phyloP scores from a whole-genome alignment of 2,113 vertebrate species.

The Agapornis roseicollis region DNA sequence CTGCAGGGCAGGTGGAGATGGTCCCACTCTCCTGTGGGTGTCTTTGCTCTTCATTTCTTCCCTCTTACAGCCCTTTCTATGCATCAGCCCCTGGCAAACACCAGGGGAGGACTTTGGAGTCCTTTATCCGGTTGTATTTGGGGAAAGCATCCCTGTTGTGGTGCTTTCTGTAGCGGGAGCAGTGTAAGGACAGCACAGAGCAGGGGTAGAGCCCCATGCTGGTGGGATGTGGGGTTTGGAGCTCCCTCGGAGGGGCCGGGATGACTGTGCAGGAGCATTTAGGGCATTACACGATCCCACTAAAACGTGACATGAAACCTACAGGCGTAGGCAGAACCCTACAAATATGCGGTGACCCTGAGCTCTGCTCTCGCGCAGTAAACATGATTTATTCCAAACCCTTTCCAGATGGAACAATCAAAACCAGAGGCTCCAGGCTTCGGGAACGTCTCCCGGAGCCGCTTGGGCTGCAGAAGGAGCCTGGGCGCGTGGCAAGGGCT shows the following conservation, averaged over 20 bases:
- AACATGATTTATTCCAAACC: constrained; percentile 67
- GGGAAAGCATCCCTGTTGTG: neutral
- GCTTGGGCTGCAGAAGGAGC: neutral
- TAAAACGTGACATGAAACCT: constrained; percentile 59
- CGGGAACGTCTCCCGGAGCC: neutral
- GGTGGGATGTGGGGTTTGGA: neutral
- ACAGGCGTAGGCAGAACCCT: constrained; percentile 60
- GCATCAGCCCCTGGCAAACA: neutral
- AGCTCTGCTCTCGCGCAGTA: constrained; percentile 55
- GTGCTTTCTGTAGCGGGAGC: neutral
- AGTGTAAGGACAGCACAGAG: fast-evolving
- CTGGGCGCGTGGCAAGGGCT: neutral
- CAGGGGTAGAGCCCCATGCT: fast-evolving
- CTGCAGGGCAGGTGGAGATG: neutral
- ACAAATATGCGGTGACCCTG: constrained; percentile 65
- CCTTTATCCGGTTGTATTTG: neutral
- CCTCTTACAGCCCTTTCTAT: fast-evolving
- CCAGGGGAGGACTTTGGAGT: fast-evolving
- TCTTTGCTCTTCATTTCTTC: neutral
- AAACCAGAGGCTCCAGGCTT: constrained; percentile 55
- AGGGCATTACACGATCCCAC: constrained; percentile 48
- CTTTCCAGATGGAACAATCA: constrained; percentile 69
- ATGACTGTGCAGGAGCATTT: neutral
- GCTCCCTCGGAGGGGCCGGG: neutral
- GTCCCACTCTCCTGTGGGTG: fast-evolving